phyloP scores from a whole-genome alignment of 1,140 invertebrate genomes.

The Medauroidea extradentata region DNA sequence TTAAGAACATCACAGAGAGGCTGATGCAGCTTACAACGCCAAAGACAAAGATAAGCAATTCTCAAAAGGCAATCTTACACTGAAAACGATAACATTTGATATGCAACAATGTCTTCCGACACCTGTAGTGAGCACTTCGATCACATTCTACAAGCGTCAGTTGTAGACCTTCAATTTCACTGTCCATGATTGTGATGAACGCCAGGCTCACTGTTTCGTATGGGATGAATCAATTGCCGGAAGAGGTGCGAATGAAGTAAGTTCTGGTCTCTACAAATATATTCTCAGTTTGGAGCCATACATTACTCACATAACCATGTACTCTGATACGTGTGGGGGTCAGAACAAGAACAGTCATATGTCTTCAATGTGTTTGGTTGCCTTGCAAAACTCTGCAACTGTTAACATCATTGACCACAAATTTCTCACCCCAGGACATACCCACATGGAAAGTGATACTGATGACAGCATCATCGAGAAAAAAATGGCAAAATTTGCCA shows the following conservation, averaged over 20 bases:
- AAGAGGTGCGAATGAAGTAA: slow-evolving; percentile 33
- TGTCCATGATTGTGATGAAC: slow-evolving; percentile 27
- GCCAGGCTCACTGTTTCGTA: slow-evolving; percentile 32
- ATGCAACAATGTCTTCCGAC: slow-evolving; percentile 41
- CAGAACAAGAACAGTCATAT: no score
- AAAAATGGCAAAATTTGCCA: no score
- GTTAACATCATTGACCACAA: no score
- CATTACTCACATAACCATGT: no score
- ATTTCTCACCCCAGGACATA: no score
- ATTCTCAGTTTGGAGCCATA: no score
- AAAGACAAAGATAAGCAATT: slow-evolving; percentile 2
- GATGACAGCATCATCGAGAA: no score
- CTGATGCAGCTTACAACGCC: not conserved
- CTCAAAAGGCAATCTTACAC: slow-evolving; percentile 2
- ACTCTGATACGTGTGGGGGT: no score
- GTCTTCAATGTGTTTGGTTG: no score
- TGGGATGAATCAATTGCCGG: slow-evolving; percentile 35
- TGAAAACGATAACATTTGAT: slow-evolving; percentile 30
- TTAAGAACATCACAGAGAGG: slow-evolving; percentile 2
- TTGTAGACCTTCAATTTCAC: slow-evolving; percentile 42
- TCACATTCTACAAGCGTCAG: slow-evolving; percentile 37
- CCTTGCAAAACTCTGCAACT: no score
- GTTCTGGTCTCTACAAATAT: slow-evolving; percentile 25
- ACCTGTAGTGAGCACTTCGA: slow-evolving; percentile 26
- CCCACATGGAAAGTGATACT: no score